Evolutionary conservation across 2,797 vertebrate species (phyloP), one percentile per base, ranked within the genome.

Genomic region (Mus caroli): DNA sequence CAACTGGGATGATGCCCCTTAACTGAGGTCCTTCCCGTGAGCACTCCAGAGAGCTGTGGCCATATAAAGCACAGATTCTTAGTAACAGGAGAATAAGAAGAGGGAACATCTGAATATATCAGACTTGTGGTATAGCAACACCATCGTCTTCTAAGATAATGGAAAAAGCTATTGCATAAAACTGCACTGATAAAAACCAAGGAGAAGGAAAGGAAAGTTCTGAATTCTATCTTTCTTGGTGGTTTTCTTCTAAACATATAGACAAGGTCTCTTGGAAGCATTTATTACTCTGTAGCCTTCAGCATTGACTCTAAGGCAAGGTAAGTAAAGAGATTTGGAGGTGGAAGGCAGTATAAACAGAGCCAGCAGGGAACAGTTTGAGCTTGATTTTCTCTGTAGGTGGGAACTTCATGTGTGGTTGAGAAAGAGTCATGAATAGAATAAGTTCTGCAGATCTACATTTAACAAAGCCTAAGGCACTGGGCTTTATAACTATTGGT

Each of bases 1-100:
- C 31, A 77, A 9, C n/a, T 92, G 71, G 82, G 76, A 96, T 80
- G 90, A 85, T 40, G 40, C 20, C 78, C 56, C 90, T 77, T 76
- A 95, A 76, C 19, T 15, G 11, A 58, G 7, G 26, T 82, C 26
- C 60, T 20, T 82, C 92, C 76, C 40, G 80, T 34, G 54, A 96
- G n/a, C 31, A 85, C 84, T 56, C 90, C 87, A 67, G 64, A 91
- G 71, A 64, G 60, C 52, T 58, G 6, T 20, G 6, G 40, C 80
- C 69, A 69, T 58, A 60, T 34, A 84, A 94, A 95, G 6, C 46
- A 58, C 50, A 84, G 54, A 75, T 46, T 91, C 79, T 54, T 58
- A 80, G 34, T 76, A 88, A 46, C 14, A 73, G 34, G 22, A 43
- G 71, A 86, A 76, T 50, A 80, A 64, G 50, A 86, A 88, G 40